Conservation (phyloP, 2,797 vertebrate genomes). For the Chlorospingus flavigularis region DNA sequence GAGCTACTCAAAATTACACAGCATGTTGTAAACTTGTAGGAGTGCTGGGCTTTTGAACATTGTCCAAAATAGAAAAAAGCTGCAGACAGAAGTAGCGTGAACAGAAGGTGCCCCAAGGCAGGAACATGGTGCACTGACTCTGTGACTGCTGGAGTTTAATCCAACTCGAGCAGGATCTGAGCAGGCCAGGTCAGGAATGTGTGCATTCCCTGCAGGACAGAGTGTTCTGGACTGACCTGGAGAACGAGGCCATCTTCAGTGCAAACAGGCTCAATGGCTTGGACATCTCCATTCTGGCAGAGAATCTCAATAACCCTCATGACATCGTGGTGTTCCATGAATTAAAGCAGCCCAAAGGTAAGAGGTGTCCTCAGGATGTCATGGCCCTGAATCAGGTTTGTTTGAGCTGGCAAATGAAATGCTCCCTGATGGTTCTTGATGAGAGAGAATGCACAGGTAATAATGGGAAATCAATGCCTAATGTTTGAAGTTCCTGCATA, state of each 20-base stretch:
- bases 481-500: conserved; percentile 23
- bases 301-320: conserved; percentile 94
- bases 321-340: conserved; percentile 96
- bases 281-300: conserved; percentile 86
- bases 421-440: background rate
- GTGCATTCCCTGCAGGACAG: conserved; percentile 81
- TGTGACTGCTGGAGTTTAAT: background rate
- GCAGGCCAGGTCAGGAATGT: background rate
- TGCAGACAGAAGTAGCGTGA: background rate
- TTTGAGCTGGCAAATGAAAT: background rate
- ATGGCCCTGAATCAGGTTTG: background rate
- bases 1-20: background rate
- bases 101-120: background rate
- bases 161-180: background rate
- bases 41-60: background rate
- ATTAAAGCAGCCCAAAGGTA: conserved; percentile 93
- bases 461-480: conserved; percentile 38
- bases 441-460: conserved; percentile 3
- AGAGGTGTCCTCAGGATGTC: background rate
- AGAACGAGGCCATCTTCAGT: conserved; percentile 94
- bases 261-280: conserved; percentile 89
- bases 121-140: background rate
- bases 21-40: background rate
- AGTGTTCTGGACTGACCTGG: conserved; percentile 95
- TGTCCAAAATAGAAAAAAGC: background rate